Conservation (phyloP, 2,113 vertebrate species). For the Poicephalus meyeri region DNA sequence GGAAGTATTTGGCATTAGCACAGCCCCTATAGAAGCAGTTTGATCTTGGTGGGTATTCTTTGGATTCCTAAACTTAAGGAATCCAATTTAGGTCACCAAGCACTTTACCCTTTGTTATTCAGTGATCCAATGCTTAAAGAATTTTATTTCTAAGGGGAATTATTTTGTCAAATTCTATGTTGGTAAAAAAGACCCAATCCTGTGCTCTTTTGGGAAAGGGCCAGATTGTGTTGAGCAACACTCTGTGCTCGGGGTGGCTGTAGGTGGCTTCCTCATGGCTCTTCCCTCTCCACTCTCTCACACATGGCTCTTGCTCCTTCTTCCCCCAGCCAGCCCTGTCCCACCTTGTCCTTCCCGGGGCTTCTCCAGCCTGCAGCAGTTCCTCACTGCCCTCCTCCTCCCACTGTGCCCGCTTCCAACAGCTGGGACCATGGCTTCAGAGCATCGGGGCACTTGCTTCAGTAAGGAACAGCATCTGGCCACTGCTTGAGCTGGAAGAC, state of each 20-base stretch:
- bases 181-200: not conserved
- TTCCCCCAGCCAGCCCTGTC: not conserved
- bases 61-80: not conserved
- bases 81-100: not conserved
- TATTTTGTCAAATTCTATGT: not conserved
- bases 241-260: not conserved
- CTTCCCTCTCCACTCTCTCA: not conserved
- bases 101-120: not conserved
- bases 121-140: not conserved
- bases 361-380: not conserved
- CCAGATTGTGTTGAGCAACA: not conserved
- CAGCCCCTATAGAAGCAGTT: not conserved
- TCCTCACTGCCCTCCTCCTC: not conserved
- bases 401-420: not conserved
- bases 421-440: not conserved
- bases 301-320: not conserved
- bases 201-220: not conserved
- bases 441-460: accelerated
- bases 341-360: not conserved
- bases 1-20: not conserved
- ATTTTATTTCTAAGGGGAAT: not conserved
- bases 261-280: not conserved
- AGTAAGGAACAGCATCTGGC: too few species aligned
- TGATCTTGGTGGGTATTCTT: not conserved
- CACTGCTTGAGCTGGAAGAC: not conserved